These are phyloP conservation scores for Macropodus opercularis DNA, from an alignment of 2,797 vertebrate species.

Conservation along the genomic window DNA sequence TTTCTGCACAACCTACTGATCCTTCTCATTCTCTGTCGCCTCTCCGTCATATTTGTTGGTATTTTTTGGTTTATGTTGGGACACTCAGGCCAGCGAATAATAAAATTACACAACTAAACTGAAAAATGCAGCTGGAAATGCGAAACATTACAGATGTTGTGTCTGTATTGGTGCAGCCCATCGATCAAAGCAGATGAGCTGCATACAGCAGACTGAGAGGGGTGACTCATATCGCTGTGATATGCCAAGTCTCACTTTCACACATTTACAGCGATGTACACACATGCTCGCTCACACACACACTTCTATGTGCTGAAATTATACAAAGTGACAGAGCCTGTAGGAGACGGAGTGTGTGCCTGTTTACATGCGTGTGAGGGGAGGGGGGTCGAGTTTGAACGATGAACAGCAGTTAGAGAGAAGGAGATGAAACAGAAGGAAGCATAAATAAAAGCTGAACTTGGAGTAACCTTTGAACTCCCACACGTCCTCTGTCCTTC, in stretches of 20 bases:
- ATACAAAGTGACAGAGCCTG: no score
- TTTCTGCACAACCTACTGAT: no score
- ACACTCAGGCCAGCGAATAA: background rate
- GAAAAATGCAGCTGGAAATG: conserved; percentile 12
- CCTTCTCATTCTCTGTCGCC: no score
- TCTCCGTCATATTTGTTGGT: background rate
- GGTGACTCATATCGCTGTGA: conserved; percentile 66
- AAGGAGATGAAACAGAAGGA: conserved; percentile 13
- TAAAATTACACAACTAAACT: conserved; percentile 10
- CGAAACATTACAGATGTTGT: background rate
- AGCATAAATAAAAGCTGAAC: conserved; percentile 27
- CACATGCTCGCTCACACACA: conserved; percentile 29
- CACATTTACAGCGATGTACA: conserved; percentile 37
- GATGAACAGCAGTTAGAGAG: conserved; percentile 17
- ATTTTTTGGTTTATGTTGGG: conserved; percentile 11
- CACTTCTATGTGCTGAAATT: conserved; percentile 50
- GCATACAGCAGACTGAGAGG: conserved; percentile 36
- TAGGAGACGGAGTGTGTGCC: no score
- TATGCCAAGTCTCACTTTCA: conserved; percentile 58
- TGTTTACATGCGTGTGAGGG: no score
- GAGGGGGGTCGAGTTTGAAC: conserved; percentile 13
- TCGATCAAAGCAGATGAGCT: conserved; percentile 52
- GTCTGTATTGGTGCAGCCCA: conserved; percentile 43
- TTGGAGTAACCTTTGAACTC: conserved; percentile 37
- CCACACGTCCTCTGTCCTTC: conserved; percentile 28